Evolutionary conservation across 2,113 vertebrate genomes (phyloP).

Genomic region (Mustelus asterias): DNA sequence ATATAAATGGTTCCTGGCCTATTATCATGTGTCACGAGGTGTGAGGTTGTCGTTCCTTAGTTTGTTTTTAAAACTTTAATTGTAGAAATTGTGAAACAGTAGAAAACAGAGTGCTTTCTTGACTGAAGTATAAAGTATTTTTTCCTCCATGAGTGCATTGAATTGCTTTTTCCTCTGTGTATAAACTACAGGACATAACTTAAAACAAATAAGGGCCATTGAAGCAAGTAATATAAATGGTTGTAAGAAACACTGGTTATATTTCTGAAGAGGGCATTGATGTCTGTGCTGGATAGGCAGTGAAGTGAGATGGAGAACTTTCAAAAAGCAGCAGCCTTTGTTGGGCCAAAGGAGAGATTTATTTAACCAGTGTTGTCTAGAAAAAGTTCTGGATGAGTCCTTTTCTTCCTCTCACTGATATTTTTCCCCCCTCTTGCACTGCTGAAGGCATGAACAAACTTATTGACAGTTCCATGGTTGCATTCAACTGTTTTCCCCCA

Average conservation of each 20-base stretch:
- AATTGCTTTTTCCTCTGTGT: background rate
- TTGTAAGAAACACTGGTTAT: background rate
- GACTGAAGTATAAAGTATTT: background rate
- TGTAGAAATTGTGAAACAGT: background rate
- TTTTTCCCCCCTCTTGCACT: background rate
- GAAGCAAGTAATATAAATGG: background rate
- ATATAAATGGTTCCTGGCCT: background rate
- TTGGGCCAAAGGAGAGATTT: background rate
- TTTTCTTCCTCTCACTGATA: background rate
- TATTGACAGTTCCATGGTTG: background rate
- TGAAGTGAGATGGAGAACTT: background rate
- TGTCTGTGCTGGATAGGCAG: background rate
- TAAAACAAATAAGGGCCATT: background rate
- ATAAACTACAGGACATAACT: background rate
- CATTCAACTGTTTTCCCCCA: background rate
- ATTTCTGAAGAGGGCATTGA: background rate
- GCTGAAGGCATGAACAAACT: background rate
- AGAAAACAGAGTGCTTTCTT: background rate
- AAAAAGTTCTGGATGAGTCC: background rate
- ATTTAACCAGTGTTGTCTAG: background rate
- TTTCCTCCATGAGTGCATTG: background rate
- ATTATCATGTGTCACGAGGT: background rate
- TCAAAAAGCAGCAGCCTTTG: background rate
- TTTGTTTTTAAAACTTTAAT: background rate
- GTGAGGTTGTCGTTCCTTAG: background rate